phyloP scores from a whole-genome alignment of 2,888 invertebrate genomes.

The Athalia cordata region DNA sequence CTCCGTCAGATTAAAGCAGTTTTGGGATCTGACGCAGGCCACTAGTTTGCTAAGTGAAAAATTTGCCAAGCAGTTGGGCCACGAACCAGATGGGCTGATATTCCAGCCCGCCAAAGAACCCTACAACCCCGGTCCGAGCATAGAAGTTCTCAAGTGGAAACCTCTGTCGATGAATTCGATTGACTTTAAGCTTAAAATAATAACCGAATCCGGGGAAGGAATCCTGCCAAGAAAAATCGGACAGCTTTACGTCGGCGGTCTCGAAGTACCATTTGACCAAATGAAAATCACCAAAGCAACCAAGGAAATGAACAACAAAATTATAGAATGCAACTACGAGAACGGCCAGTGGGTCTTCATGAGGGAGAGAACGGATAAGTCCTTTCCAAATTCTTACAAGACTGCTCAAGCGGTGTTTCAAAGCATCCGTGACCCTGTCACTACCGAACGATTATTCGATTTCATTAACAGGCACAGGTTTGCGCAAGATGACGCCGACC shows the following conservation, averaged over 20 bases:
- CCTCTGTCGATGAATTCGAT: conserved; percentile 95
- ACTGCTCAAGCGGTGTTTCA: conserved; percentile 92
- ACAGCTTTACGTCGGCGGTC: conserved; percentile 86
- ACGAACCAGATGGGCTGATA: conserved; percentile 98
- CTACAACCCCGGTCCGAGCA: conserved; percentile 89
- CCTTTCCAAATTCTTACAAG: conserved; percentile 90
- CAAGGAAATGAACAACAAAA: conserved; percentile 90
- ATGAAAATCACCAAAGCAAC: conserved; percentile 89
- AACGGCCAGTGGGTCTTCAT: conserved; percentile 92
- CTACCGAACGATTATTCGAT: conserved; percentile 85
- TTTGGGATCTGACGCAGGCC: conserved; percentile 89
- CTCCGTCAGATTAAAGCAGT: conserved; percentile 91
- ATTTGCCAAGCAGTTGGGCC: conserved; percentile 88
- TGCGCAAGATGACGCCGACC: conserved; percentile 78
- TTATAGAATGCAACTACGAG: conserved; percentile 94
- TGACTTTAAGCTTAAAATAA: conserved; percentile 93
- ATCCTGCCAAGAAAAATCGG: conserved; percentile 83
- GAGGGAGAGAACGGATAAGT: conserved; percentile 97
- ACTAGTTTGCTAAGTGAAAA: conserved; percentile 85
- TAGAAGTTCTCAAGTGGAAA: conserved; percentile 97
- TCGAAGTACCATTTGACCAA: conserved; percentile 79
- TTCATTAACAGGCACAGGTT: conserved; percentile 82
- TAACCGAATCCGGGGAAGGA: conserved; percentile 82
- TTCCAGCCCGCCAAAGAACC: conserved; percentile 95
- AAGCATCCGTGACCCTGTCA: conserved; percentile 90